These are phyloP conservation scores for Uropsilus gracilis DNA, from an alignment of 2,113 vertebrate species.

Conservation along the genomic window DNA sequence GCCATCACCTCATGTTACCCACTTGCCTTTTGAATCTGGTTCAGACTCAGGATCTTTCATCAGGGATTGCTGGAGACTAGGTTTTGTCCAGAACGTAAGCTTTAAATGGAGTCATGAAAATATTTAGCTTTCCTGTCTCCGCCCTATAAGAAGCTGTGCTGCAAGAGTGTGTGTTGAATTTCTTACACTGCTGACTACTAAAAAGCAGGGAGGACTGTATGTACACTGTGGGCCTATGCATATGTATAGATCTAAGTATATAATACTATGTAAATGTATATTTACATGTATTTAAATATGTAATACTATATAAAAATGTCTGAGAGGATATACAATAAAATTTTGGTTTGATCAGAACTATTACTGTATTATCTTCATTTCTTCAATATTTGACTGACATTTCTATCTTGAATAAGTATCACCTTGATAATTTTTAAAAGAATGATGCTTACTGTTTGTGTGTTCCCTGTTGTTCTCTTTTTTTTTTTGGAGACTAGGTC, in stretches of 20 bases:
- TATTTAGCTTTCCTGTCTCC: background rate
- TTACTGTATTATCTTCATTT: background rate
- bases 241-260: background rate
- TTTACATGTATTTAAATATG: background rate
- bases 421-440: slow-evolving; percentile 12
- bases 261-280: background rate
- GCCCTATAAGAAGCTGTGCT: background rate
- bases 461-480: too few species aligned
- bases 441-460: background rate
- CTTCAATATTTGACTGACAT: background rate
- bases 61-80: background rate
- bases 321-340: background rate
- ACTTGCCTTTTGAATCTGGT: background rate
- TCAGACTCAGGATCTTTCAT: background rate
- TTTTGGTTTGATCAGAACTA: background rate
- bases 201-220: background rate
- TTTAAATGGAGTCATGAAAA: background rate
- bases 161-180: background rate
- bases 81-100: background rate
- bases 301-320: background rate
- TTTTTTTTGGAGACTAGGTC: too few species aligned
- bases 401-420: background rate
- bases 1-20: background rate
- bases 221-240: background rate
- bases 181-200: background rate